Evolutionary conservation across 2,888 invertebrate species (phyloP), one percentile per base, ranked within the genome.

Genomic region (Acleris cristana): DNA sequence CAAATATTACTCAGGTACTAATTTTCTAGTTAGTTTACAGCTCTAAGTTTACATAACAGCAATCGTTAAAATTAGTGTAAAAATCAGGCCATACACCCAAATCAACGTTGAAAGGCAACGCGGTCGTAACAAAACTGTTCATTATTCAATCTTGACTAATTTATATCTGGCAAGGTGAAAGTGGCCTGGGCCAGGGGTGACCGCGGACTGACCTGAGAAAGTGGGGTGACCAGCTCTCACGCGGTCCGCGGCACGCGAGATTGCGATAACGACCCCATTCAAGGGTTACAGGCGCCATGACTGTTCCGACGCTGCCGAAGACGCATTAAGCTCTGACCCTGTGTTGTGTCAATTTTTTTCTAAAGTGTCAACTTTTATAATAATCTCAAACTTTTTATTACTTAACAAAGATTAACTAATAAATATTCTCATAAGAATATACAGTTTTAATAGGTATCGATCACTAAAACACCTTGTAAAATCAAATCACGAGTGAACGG

Each of bases 121-220:
- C 26, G 26, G 26, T 26, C 26, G 26, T 26, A 26, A 26, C 7
- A 26, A 26, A 26, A 26, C 12, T 51, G 19, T 49, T 62, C 34
- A 53, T 67, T 57, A 57, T 62, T 58, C 34, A 62, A 58, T 62
- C 57, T 48, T 49, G 57, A 48, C 48, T 53, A 62, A 67, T 59
- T 53, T 45, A 59, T 64, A 64, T 68, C 64, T 62, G 16, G 56
- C 55, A 66, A 73, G 72, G 73, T 76, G 72, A 76, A 78, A 75
- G 73, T 74, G 73, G 71, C 66, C 68, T 70, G 72, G 73, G 71
- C 67, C 68, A 71, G 72, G 75, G 68, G 71, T 71, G 74, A 67
- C 67, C 74, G 69, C 52, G 26, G 74, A 70, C 77, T 79, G 79
- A 80, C 78, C 80, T 77, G 79, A 76, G 81, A 77, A 81, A 79